Base-by-base conservation (phyloP, 1,140 invertebrate species). In the Drosophila ironensis region DNA sequence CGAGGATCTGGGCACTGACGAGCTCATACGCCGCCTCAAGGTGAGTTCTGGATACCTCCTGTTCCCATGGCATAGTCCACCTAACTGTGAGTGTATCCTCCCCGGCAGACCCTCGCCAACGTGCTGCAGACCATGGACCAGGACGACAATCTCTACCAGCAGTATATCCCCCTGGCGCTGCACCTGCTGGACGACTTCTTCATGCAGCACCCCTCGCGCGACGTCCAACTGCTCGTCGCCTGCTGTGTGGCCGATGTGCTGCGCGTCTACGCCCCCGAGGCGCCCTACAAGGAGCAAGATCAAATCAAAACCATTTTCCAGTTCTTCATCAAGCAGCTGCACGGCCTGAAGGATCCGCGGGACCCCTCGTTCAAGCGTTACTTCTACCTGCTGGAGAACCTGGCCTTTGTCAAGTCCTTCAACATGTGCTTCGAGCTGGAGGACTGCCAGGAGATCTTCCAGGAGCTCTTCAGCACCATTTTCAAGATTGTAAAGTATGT, bases 391-490 rank as follows among this genome's bases (percentile, higher is more conserved):
- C 91, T 97, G 56, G 96, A 99, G 92, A 99, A 99, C 91, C 92
- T 99, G 60, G 97, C 98, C 6, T 99, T 98, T 91, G 98, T 99
- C 14, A 99, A 99, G 90, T 98, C 97, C 0, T 99, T 99, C 90
- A 99, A 99, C 90, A 99, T 99, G 95, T 99, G 98, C 90, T 98
- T 99, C 90, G 98, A 99, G 89, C 90, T 99, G 28, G 98, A 99
- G 90, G 97, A 99, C 90, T 98, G 96, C 78, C 97, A 99, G 91
- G 97, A 98, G 90, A 98, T 99, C 78, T 98, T 99, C 90, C 97
- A 97, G 87, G 94, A 94, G 30, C 92, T 99, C 0, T 99, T 99
- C 91, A 94, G 95, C 41, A 92, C 98, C n/a, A 98, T 99, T 93
- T 99, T 99, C 90, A 96, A 94, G 90, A 98, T 98, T 90, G 96